A percentile compares a stretch with the other conserved stretches of the same genome.
Evolutionary conservation across 2,888 invertebrate species (phyloP).

Genomic region (Dastarcus helophoroides): DNA sequence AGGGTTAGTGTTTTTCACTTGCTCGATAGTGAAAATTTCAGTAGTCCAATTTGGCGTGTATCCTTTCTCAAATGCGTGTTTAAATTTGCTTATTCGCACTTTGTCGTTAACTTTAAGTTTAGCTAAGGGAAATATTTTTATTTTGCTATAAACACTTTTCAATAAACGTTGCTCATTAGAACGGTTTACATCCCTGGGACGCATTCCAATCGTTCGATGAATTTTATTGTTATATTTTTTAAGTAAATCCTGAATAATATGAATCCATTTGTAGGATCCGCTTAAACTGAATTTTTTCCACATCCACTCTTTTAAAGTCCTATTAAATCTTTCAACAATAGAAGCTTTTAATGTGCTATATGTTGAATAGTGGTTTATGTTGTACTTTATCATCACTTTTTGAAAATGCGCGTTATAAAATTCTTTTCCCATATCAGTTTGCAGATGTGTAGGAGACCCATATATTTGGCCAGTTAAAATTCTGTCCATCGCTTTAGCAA

Average conservation of each 20-base stretch:
- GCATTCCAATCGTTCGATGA: slow-evolving; percentile 11
- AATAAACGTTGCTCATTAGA: slow-evolving; percentile 11
- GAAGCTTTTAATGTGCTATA: slow-evolving; percentile 18
- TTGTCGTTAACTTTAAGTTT: slow-evolving; percentile 21
- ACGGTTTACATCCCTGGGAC: slow-evolving; percentile 6
- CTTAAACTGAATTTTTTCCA: slow-evolving; percentile 21
- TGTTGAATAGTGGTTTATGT: no score
- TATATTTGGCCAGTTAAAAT: slow-evolving; percentile 4
- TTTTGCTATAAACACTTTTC: slow-evolving; percentile 13
- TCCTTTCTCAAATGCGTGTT: slow-evolving; percentile 24
- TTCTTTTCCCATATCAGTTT: slow-evolving; percentile 19
- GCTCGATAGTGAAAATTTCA: slow-evolving; percentile 25
- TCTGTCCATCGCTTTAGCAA: slow-evolving; percentile 12
- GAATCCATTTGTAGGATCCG: slow-evolving; percentile 21
- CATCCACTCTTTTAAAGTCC: slow-evolving; percentile 19
- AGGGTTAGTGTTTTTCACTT: slow-evolving; percentile 23
- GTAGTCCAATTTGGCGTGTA: slow-evolving; percentile 27
- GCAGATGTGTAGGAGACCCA: slow-evolving; percentile 13
- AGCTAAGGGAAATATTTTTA: slow-evolving; percentile 13
- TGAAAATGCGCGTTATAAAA: slow-evolving; percentile 20
- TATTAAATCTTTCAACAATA: slow-evolving; percentile 20
- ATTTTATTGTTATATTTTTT: slow-evolving; percentile 9
- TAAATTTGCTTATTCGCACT: slow-evolving; percentile 24
- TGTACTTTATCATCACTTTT: no score
- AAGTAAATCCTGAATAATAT: slow-evolving; percentile 15